Conservation (phyloP, 2,113 vertebrate genomes). For the Zosterops borbonicus region DNA sequence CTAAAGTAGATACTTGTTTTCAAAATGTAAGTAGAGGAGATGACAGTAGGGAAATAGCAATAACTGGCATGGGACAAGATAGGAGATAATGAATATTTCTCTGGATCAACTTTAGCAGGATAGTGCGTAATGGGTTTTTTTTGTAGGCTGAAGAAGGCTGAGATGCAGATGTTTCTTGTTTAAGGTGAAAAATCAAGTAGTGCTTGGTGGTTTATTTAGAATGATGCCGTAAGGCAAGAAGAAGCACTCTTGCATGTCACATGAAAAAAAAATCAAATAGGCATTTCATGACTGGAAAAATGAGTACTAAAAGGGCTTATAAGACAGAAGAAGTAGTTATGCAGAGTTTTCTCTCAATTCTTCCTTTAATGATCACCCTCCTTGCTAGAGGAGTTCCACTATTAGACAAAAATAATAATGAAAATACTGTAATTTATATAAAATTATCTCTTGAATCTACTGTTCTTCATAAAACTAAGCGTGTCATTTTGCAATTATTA, state of each 20-base stretch:
- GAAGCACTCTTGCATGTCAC: not conserved
- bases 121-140: not conserved
- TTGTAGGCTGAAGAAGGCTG: not conserved
- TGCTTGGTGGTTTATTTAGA: conserved; percentile 3
- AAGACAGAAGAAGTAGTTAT: not conserved
- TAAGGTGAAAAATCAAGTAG: conserved; percentile 16
- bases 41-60: not conserved
- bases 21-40: not conserved
- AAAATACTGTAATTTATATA: conserved; percentile 15
- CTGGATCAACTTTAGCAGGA: not conserved
- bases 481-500: not conserved
- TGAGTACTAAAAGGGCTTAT: not conserved
- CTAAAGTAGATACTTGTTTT: not conserved
- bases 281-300: not conserved
- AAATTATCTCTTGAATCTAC: conserved; percentile 20
- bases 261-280: not conserved
- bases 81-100: not conserved
- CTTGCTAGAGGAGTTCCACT: not conserved
- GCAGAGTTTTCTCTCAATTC: not conserved
- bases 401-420: conserved; percentile 19
- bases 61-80: not conserved
- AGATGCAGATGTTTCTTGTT: not conserved
- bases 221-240: conserved; percentile 24
- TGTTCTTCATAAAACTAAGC: not conserved
- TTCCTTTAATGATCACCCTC: not conserved